Base-by-base conservation (phyloP, 1,140 invertebrate species). In the Oryzaephilus surinamensis region DNA sequence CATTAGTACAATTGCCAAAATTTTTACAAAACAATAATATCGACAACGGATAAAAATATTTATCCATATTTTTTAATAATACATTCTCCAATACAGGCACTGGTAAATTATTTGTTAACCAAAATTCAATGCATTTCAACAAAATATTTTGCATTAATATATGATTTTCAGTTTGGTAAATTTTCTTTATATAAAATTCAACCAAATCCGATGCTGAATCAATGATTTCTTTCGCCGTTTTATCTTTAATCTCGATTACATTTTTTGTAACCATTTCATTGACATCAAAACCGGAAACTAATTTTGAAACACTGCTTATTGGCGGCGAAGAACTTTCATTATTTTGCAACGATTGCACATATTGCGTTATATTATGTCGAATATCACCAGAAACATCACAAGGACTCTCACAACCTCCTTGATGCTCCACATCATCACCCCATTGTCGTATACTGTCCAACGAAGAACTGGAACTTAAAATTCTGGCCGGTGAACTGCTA, bases 21-120 rank as follows among this genome's bases (percentile, higher is more conserved):
- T 63, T 63, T 46, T 61, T 65, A 52, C 63, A 64, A 48, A 66
- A 65, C 6, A 67, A 41, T 38, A 67, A 54, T 33, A 65, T 58
- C 5, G 62, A 63, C 15, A 67, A 48, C 5, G 64, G 63, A 51
- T 65, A 65, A 48, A 62, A 64, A 40, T 66, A 65, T 41, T 66
- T 63, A 35, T 62, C 58, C 56, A 66, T 61, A 49, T 66, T 64
- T 41, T 65, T 63, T 14, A 65, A 38, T 6, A 67, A 48, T 12
- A 66, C 52, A 37, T 55, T 55, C 46, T 67, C 65, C 20, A 67
- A 45, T 13, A 58, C 48, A 19, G 51, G 44, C 16, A 66, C 55
- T 2, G 65, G 65, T 21, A 67, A 46, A 41, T 55, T 58, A 34
- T 62, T 57, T 6, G 48, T 45, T 17, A 65, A 45, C 65, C 65